Conservation (phyloP, 2,888 invertebrate genomes). For the Dolichopus griseipennis region DNA sequence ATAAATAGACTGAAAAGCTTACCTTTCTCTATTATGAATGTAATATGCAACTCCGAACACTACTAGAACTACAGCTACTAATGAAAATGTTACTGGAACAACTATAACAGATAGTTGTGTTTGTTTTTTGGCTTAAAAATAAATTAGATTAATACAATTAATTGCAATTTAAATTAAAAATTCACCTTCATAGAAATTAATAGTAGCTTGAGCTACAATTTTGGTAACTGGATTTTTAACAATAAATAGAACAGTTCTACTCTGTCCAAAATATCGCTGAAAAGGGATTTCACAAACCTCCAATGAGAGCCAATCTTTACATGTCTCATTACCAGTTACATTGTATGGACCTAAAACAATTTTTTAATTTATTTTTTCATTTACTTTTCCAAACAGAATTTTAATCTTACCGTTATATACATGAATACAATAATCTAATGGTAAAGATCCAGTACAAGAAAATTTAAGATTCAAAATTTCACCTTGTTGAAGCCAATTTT, state of each 20-base stretch:
- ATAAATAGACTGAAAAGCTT: conserved; percentile 18
- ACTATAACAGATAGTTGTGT: conserved; percentile 81
- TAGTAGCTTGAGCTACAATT: conserved; percentile 58
- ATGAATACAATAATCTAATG: conserved; percentile 61
- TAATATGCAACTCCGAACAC: conserved; percentile 84
- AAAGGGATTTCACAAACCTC: conserved; percentile 54
- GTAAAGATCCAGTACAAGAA: conserved; percentile 65
- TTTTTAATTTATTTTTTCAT: no score
- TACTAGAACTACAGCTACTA: conserved; percentile 71
- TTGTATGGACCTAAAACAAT: conserved; percentile 45
- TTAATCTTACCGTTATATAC: conserved; percentile 48
- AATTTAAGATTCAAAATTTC: conserved; percentile 63
- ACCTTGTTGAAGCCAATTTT: conserved; percentile 75
- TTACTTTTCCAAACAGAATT: no score
- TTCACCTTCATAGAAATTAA: conserved; percentile 77
- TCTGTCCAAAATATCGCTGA: conserved; percentile 56
- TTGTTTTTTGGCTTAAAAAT: conserved; percentile 59
- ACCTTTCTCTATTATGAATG: conserved; percentile 71
- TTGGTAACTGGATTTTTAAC: conserved; percentile 68
- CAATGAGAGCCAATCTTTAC: conserved; percentile 42
- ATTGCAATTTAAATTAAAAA: conserved; percentile 16
- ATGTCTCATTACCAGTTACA: conserved; percentile 69
- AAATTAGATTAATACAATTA: conserved; percentile 4
- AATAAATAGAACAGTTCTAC: conserved; percentile 68
- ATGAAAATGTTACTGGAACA: conserved; percentile 73